These are phyloP conservation scores for Lacanobia wlatinum DNA, from an alignment of 2,888 invertebrate species.

Conservation along the genomic window DNA sequence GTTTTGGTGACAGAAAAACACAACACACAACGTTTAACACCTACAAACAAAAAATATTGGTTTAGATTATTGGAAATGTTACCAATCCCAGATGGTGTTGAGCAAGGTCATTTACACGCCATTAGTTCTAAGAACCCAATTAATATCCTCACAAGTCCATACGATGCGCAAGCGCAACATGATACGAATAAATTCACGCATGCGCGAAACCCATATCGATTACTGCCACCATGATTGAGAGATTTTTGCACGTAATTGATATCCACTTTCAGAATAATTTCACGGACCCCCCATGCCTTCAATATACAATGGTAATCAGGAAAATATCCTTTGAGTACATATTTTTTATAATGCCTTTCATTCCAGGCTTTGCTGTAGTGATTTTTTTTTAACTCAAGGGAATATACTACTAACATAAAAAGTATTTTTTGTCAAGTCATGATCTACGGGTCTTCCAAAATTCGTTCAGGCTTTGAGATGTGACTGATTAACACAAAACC, in stretches of 20 bases:
- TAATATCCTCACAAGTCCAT: constrained; percentile 15
- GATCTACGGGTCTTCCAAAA: too few relatives aligned
- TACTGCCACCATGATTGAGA: constrained; percentile 26
- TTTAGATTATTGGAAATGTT: neutral
- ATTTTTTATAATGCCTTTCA: too few relatives aligned
- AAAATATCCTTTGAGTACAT: too few relatives aligned
- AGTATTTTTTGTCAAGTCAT: too few relatives aligned
- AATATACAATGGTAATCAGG: too few relatives aligned
- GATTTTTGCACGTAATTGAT: constrained; percentile 47
- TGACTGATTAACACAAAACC: too few relatives aligned
- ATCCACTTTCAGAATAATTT: constrained; percentile 24
- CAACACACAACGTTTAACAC: too few relatives aligned
- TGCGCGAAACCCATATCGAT: constrained; percentile 40
- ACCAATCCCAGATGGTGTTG: neutral
- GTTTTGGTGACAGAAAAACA: too few relatives aligned
- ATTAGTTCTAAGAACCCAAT: constrained; percentile 13
- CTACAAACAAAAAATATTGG: neutral
- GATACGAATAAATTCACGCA: constrained; percentile 35
- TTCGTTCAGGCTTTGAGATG: too few relatives aligned
- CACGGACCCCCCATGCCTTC: neutral
- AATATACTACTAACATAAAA: too few relatives aligned
- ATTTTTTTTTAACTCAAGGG: too few relatives aligned
- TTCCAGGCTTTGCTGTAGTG: too few relatives aligned
- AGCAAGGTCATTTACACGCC: constrained; percentile 20
- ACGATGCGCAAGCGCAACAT: constrained; percentile 29